Evolutionary conservation across 1,140 invertebrate genomes (phyloP).

Genomic region (Lithobius niger): DNA sequence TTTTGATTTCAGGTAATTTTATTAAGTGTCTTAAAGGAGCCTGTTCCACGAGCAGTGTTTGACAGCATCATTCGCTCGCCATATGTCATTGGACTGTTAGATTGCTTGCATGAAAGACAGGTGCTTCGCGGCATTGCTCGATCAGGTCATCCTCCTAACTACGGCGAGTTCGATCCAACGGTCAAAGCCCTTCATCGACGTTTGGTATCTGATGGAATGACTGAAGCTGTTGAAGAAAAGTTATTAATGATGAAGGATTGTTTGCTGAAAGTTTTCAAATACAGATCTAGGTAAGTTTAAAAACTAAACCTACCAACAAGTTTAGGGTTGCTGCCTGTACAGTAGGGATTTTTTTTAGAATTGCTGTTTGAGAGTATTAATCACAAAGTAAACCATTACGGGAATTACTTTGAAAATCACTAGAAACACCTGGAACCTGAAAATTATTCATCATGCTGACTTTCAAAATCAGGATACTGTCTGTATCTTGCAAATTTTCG

Average conservation of each 20-base stretch:
- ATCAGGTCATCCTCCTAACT: constrained; percentile 47
- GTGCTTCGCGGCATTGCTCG: constrained; percentile 41
- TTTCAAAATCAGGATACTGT: no score
- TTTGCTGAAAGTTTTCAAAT: constrained; percentile 61
- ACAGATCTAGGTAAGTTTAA: constrained; percentile 33
- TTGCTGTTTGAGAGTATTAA: no score
- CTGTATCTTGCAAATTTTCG: no score
- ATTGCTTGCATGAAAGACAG: constrained; percentile 54
- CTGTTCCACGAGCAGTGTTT: constrained; percentile 32
- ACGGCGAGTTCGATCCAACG: constrained; percentile 24
- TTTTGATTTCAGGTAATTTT: constrained; percentile 23
- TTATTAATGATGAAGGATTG: constrained; percentile 65
- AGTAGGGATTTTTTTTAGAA: no score
- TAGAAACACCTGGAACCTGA: no score
- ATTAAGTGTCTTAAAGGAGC: constrained; percentile 30
- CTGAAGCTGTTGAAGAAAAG: constrained; percentile 64
- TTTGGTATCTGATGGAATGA: constrained; percentile 67
- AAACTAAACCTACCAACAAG: no score
- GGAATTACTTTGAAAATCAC: no score
- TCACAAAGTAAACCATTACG: no score
- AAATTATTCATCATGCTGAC: no score
- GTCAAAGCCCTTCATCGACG: constrained; percentile 51
- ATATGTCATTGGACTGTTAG: constrained; percentile 57
- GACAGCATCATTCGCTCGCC: constrained; percentile 50
- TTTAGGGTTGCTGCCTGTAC: no score